Evolutionary conservation across 2,888 invertebrate species (phyloP).

Genomic region (Ethmia dodecea): DNA sequence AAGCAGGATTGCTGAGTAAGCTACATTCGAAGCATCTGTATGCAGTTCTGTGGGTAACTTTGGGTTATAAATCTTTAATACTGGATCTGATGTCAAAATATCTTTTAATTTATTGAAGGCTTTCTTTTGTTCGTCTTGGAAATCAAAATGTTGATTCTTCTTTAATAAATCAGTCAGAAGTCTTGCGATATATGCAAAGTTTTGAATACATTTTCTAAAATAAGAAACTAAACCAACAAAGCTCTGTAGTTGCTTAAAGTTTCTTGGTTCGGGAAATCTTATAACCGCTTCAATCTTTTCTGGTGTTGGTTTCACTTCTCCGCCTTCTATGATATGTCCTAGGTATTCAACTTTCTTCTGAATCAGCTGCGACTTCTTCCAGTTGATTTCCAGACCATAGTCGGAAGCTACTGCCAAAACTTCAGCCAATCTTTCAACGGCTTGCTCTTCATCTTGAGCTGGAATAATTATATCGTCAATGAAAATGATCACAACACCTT

Average conservation of each 20-base stretch:
- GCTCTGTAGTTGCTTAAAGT: slow-evolving; percentile 18
- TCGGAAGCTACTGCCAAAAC: slow-evolving; percentile 17
- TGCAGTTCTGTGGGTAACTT: slow-evolving; percentile 11
- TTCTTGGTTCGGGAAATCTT: slow-evolving; percentile 18
- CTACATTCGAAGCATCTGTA: slow-evolving; percentile 8
- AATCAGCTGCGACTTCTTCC: slow-evolving; percentile 13
- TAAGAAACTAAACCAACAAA: slow-evolving; percentile 22
- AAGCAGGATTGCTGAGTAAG: slow-evolving; percentile 10
- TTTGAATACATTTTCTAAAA: slow-evolving; percentile 24
- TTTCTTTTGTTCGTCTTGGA: slow-evolving; percentile 1
- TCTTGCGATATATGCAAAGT: slow-evolving; percentile 23
- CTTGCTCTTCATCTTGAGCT: slow-evolving; percentile 17
- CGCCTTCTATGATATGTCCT: slow-evolving; percentile 11
- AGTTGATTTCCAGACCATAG: slow-evolving; percentile 21
- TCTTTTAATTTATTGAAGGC: slow-evolving; percentile 6
- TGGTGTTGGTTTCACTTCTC: slow-evolving; percentile 15
- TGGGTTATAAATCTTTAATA: slow-evolving; percentile 10
- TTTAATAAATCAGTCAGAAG: slow-evolving; percentile 19
- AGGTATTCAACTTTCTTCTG: slow-evolving; percentile 10
- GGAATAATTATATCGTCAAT: no score
- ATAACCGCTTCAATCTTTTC: slow-evolving; percentile 19
- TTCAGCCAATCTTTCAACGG: slow-evolving; percentile 5
- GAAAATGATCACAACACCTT: no score
- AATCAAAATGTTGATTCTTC: slow-evolving; percentile 3
- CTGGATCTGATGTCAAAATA: slow-evolving; percentile 4